These are phyloP conservation scores for Babyrousa celebensis DNA, from an alignment of 2,797 vertebrate species.

Conservation along the genomic window DNA sequence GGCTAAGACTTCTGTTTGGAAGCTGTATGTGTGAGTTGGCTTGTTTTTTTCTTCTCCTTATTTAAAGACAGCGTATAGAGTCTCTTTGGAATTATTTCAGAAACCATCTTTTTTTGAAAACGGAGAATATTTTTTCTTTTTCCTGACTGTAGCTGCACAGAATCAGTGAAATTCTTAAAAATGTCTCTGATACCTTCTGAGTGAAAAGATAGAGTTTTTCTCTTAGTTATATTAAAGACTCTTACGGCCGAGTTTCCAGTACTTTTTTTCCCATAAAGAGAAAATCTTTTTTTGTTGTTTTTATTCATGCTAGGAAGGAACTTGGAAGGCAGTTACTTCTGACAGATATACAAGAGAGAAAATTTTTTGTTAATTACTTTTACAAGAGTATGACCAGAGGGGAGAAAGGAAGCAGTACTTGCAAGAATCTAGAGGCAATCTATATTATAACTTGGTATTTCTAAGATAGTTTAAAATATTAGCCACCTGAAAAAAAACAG, in stretches of 20 bases:
- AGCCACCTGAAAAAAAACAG: constrained; percentile 66
- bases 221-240: constrained; percentile 74
- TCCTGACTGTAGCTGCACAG: not conserved
- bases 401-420: constrained; percentile 47
- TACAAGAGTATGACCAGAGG: constrained; percentile 36
- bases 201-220: constrained; percentile 48
- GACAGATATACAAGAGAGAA: constrained; percentile 11
- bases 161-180: constrained; percentile 66
- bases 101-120: constrained; percentile 21
- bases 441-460: constrained; percentile 68
- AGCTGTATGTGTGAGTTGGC: constrained; percentile 79
- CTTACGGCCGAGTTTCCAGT: constrained; percentile 56
- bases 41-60: constrained; percentile 80
- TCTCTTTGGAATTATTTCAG: constrained; percentile 82
- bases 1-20: constrained; percentile 88
- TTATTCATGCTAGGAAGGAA: constrained; percentile 61
- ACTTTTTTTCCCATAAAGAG: not conserved
- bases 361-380: constrained; percentile 78
- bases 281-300: constrained; percentile 62
- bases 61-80: constrained; percentile 73
- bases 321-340: constrained; percentile 82
- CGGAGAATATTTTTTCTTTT: constrained; percentile 63
- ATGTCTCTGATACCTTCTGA: constrained; percentile 66
- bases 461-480: constrained; percentile 70
- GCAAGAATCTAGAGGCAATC: constrained; percentile 57